Base-by-base conservation (phyloP, 2,888 invertebrate genomes). In the Dorcus hopei region DNA sequence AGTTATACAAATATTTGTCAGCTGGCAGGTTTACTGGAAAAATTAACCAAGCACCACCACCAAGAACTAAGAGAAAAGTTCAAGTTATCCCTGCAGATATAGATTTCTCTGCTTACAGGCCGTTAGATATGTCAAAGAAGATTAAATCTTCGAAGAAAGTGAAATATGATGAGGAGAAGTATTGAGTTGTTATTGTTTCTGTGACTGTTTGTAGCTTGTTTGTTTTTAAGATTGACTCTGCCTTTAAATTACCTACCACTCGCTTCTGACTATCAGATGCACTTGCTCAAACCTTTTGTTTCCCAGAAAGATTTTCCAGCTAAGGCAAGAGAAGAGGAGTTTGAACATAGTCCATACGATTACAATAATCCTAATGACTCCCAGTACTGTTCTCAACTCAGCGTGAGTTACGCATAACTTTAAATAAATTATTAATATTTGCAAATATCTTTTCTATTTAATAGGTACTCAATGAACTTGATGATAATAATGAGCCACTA, bases 341-440 rank as follows among this genome's bases (percentile, higher is more conserved):
- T 48, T n/a, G 59, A 54, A 47, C 23, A 60, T 3, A 51, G 56
- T 9, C 76, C 77, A 38, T 84, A 85, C 66, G 79, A 85, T 70
- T 84, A 84, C 67, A 78, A 83, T 61, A 84, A 84, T 70, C 77
- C 77, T 0, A 80, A 81, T 62, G 85, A 84, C 71, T 77, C 80
- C 14, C 80, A 81, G 61, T 85, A 81, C 71, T 83, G 83, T 70
- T 62, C 69, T 3, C 56, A 64, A 55, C 52, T 57, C 47, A 54
- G 55, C 39, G 61, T 56, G 33, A 45, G 49, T 52, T 49, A 14
- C 11, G 33, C 38, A 38, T 38, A 39, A 38, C 38, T 33, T 9
- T 19, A 53, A 47, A 47, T 54, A 47, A 39, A 11, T 33, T 33
- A 1, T 19, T 41, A 47, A 47, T 54, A 47, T 11, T 16, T 9